Evolutionary conservation across 2,888 invertebrate genomes (phyloP).

Genomic region (Spodoptera littoralis): DNA sequence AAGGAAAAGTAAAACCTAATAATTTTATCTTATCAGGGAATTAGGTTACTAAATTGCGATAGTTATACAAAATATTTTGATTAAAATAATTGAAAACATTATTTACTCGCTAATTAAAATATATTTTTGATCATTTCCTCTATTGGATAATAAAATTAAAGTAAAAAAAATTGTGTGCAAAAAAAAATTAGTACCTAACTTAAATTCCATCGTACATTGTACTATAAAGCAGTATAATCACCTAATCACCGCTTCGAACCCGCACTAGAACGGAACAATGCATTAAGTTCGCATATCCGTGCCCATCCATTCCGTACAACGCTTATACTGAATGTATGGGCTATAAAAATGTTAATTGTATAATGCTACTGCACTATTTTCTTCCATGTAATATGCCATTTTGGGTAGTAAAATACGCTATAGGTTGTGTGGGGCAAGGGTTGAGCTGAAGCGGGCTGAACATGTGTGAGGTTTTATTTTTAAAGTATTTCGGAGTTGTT

Average conservation of each 20-base stretch:
- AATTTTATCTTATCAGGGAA: too few species aligned
- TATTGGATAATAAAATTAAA: too few species aligned
- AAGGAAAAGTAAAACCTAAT: too few species aligned
- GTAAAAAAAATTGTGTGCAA: too few species aligned
- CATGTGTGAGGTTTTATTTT: not conserved
- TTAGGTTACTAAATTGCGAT: too few species aligned
- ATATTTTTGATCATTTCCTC: too few species aligned
- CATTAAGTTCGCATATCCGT: constrained; percentile 77
- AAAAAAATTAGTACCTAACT: too few species aligned
- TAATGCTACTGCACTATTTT: constrained; percentile 87
- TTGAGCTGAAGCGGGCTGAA: constrained; percentile 29
- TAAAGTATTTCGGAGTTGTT: not conserved
- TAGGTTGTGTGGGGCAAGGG: constrained; percentile 49
- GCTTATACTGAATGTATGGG: constrained; percentile 80
- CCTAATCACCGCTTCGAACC: constrained; percentile 67
- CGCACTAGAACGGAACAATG: constrained; percentile 66
- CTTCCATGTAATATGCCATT: constrained; percentile 86
- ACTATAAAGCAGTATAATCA: constrained; percentile 46
- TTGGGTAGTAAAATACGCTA: constrained; percentile 80
- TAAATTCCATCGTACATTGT: too few species aligned
- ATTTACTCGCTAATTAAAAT: too few species aligned
- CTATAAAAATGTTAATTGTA: constrained; percentile 88
- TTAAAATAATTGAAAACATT: too few species aligned
- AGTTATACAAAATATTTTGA: too few species aligned
- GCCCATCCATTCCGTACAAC: constrained; percentile 79